These are phyloP conservation scores for Malachius bipustulatus DNA, from an alignment of 2,888 invertebrate species.

Conservation along the genomic window DNA sequence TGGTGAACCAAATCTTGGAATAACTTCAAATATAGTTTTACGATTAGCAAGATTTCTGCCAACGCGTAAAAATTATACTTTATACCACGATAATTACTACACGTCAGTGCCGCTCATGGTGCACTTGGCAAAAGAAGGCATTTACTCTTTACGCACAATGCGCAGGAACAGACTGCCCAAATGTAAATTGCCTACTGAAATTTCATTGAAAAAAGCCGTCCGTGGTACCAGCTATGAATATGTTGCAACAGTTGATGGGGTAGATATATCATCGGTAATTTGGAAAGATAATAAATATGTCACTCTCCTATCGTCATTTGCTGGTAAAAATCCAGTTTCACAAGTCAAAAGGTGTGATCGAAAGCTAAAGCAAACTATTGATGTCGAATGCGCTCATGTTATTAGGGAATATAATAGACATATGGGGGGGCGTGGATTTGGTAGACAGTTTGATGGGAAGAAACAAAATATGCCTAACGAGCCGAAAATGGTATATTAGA, in stretches of 20 bases:
- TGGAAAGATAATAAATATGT: too few relatives aligned
- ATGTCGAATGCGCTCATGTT: constrained; percentile 10
- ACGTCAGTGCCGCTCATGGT: constrained; percentile 12
- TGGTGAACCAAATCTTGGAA: constrained; percentile 11
- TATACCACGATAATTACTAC: constrained; percentile 13
- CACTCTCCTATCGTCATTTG: constrained; percentile 10
- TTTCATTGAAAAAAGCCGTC: constrained; percentile 21
- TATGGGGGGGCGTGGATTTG: constrained; percentile 17
- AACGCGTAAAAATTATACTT: constrained; percentile 8
- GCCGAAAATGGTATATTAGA: constrained; percentile 17
- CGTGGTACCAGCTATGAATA: constrained; percentile 23
- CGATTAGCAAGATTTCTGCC: constrained; percentile 11
- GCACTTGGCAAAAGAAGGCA: constrained; percentile 12
- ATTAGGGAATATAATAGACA: constrained; percentile 12
- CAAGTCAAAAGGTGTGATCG: constrained; percentile 9
- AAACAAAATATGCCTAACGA: constrained; percentile 13
- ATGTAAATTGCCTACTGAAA: constrained; percentile 22
- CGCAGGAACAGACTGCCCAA: constrained; percentile 10
- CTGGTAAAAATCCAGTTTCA: constrained; percentile 10
- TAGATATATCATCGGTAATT: constrained; percentile 8
- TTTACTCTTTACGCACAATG: constrained; percentile 10
- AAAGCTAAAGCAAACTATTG: constrained; percentile 6
- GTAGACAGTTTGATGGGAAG: constrained; percentile 15
- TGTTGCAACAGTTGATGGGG: constrained; percentile 11
- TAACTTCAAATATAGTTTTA: constrained; percentile 1